Base-by-base conservation (phyloP, 2,888 invertebrate genomes). In the Tortrix viridana region DNA sequence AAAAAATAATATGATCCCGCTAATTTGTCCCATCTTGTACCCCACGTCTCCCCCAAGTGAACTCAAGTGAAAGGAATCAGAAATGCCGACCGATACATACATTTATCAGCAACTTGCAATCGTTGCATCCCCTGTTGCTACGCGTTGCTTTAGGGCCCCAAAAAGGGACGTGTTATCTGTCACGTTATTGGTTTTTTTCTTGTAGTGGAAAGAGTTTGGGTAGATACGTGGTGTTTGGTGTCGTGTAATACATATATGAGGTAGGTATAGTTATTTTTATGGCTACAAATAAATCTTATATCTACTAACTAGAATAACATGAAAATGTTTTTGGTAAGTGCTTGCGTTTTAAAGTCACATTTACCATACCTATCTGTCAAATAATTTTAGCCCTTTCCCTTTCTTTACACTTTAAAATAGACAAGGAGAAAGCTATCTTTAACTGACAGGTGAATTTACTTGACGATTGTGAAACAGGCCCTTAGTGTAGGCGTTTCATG, bases 31-130 rank as follows among this genome's bases (percentile, higher is more conserved):
- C 19, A 19, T 26, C 56, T 62, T 56, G 46, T 12, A 5, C 14
- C 44, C 23, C 12, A n/a, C 23, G 12, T 65, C 67, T 68, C 74
- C 76, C 76, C 74, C 64, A 59, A 48, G 68, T 64, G 71, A 76
- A 82, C 72, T 80, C 74, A 75, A 77, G 77, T 77, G 77, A 76
- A 84, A 84, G 76, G 58, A 81, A 85, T 80, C 82, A 80, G 16
- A 82, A 85, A 86, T 82, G 82, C 80, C 80, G 72, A 73, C 72
- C 71, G 70, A 74, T 75, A 75, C 69, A 62, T 75, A 76, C 76
- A 63, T 63, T 63, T 82, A 86, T 81, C 80, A 73, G 72, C 66
- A 74, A 73, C 77, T 77, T 86, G 85, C 87, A 85, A 85, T 83
- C 79, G 75, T 68, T 84, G 84, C 81, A 83, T 75, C 69, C 74